Evolutionary conservation across 2,113 vertebrate species (phyloP), one percentile per base, ranked within the genome.

Genomic region (Ciconia stormi): DNA sequence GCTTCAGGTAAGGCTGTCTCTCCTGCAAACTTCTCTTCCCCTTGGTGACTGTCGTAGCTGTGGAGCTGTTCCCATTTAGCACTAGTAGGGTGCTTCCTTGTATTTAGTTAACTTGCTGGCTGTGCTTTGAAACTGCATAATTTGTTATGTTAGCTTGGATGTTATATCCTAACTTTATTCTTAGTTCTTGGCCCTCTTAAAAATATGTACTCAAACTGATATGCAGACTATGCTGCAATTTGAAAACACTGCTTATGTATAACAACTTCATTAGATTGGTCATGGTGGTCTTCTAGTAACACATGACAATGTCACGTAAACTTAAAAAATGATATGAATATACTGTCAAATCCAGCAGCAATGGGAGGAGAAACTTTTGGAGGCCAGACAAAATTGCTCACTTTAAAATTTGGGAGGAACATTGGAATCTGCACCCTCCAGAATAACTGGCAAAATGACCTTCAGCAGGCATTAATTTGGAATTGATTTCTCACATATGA

Each of bases 1-100:
- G 82, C 98, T 99, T 49, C 99, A 99, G 99, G 99, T 99, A 92
- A 92, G 97, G 55, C 27, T 58, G 2, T 14, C 10, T 89, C 9
- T 46, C 16, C 81, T 89, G 32, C 70, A 89, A 8, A 27, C 70
- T 63, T 40, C 42, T 36, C 25, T 88, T 62, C 20, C 8, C 20
- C 30, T 40, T 6, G 0, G 40, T 26, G 32, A n/a, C 38, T 50
- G 8, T 58, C 30, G 36, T 66, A 50, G 26, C 30, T 66, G 17
- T 42, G n/a, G 49, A 86, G 62, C 58, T 83, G 26, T 52, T 77
- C 69, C 49, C 53, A 13, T 66, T 91, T n/a, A 85, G 40, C 32
- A 5, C 16, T 46, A 36, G 11, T 44, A 36, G 16, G 13, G 18
- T 30, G 14, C 11, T 55, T 79, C 34, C 32, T 90, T 77, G 16